Evolutionary conservation across 2,797 vertebrate genomes (phyloP).

Genomic region (Orestias chungarensis): DNA sequence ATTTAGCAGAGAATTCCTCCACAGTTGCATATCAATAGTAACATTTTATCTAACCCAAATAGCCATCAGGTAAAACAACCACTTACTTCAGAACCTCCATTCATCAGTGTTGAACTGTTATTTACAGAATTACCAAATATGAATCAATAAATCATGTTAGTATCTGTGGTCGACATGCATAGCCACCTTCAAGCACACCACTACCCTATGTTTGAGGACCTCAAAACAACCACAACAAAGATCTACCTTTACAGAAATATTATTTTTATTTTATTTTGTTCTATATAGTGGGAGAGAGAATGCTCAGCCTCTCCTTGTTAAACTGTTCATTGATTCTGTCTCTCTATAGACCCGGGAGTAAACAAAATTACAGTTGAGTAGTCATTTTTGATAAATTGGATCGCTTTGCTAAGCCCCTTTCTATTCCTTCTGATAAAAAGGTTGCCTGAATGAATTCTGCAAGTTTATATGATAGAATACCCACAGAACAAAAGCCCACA

Average conservation of each 20-base stretch:
- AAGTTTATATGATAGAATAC: constrained; percentile 17
- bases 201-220: constrained; percentile 62
- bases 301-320: constrained; percentile 33
- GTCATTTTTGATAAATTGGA: constrained; percentile 32
- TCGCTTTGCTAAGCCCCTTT: constrained; percentile 31
- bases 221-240: constrained; percentile 39
- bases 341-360: constrained; percentile 32
- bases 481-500: neutral
- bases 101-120: constrained; percentile 62
- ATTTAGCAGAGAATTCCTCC: constrained; percentile 59
- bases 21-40: constrained; percentile 58
- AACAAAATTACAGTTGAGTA: constrained; percentile 32
- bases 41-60: constrained; percentile 49
- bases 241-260: constrained; percentile 5
- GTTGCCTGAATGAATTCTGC: constrained; percentile 2
- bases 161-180: constrained; percentile 47
- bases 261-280: constrained; percentile 41
- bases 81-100: constrained; percentile 50
- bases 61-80: constrained; percentile 62
- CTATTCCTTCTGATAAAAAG: constrained; percentile 22
- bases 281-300: constrained; percentile 28
- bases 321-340: constrained; percentile 45
- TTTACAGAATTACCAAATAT: constrained; percentile 55
- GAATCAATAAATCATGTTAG: constrained; percentile 70
- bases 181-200: constrained; percentile 20